A percentile compares a stretch with the other conserved stretches of the same genome.
These are phyloP conservation scores for Trypoxylon attenuatum DNA, from an alignment of 2,888 invertebrate species.

Conservation along the genomic window DNA sequence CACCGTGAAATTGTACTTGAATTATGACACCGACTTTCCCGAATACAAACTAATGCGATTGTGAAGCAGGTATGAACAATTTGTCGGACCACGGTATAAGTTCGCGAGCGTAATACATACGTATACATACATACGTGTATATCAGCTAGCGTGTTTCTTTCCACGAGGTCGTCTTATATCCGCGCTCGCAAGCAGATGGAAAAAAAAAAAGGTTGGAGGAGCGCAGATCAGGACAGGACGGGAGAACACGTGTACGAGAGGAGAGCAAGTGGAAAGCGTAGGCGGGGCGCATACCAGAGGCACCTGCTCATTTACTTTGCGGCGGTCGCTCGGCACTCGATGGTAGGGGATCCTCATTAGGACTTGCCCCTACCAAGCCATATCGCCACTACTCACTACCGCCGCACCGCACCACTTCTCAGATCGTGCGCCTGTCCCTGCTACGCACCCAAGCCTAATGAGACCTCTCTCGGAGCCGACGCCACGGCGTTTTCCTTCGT, in stretches of 20 bases:
- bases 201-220: conserved; percentile 1
- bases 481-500: conserved; percentile 31
- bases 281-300: conserved; percentile 70
- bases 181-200: background rate
- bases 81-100: conserved; percentile 37
- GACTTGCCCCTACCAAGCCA: conserved; percentile 52
- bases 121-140: too few relatives aligned
- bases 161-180: background rate
- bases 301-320: conserved; percentile 69
- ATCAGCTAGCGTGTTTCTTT: conserved; percentile 47
- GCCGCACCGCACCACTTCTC: background rate
- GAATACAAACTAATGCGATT: conserved; percentile 48
- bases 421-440: background rate
- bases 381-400: conserved; percentile 31
- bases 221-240: background rate
- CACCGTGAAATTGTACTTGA: conserved; percentile 38
- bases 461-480: too few relatives aligned
- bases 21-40: conserved; percentile 40
- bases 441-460: too few relatives aligned
- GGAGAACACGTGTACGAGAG: conserved; percentile 24
- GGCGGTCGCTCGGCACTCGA: conserved; percentile 44
- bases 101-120: too few relatives aligned
- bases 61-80: conserved; percentile 42
- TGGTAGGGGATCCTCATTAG: conserved; percentile 63
- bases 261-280: conserved; percentile 64